These are phyloP conservation scores for Hoplias malabaricus DNA, from an alignment of 2,113 vertebrate genomes.

Conservation along the genomic window DNA sequence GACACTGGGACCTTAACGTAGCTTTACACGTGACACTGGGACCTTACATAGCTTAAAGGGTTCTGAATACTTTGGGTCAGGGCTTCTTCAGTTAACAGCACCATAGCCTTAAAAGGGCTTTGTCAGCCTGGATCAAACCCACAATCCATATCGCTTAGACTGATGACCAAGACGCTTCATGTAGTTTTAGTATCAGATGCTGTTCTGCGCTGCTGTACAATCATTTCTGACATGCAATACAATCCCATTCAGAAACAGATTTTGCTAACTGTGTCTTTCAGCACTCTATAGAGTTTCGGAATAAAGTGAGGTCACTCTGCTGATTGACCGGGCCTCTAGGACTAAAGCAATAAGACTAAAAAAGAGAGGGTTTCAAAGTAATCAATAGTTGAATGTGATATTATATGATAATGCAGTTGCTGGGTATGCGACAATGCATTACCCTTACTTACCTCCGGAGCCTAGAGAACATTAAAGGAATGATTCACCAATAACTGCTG, in stretches of 20 bases:
- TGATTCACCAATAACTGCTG: neutral
- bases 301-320: constrained; percentile 7
- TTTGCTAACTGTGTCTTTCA: constrained; percentile 4
- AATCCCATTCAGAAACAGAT: neutral
- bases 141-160: neutral
- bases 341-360: constrained; percentile 48
- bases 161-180: neutral
- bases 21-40: too few relatives aligned
- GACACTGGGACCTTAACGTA: too few relatives aligned
- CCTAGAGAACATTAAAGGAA: neutral
- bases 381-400: neutral
- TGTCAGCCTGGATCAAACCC: neutral
- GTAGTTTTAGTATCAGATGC: neutral
- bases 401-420: neutral
- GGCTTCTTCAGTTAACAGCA: neutral
- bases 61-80: neutral
- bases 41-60: too few relatives aligned
- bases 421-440: too few relatives aligned
- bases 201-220: neutral
- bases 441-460: neutral
- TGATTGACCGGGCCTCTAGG: constrained; percentile 24
- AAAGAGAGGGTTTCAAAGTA: neutral
- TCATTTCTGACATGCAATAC: neutral
- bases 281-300: neutral
- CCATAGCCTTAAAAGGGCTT: neutral